Percentiles rank a stretch among this genome's conserved stretches.
phyloP scores from a whole-genome alignment of 2,797 vertebrate genomes.

The Sebastes ruberrimus region DNA sequence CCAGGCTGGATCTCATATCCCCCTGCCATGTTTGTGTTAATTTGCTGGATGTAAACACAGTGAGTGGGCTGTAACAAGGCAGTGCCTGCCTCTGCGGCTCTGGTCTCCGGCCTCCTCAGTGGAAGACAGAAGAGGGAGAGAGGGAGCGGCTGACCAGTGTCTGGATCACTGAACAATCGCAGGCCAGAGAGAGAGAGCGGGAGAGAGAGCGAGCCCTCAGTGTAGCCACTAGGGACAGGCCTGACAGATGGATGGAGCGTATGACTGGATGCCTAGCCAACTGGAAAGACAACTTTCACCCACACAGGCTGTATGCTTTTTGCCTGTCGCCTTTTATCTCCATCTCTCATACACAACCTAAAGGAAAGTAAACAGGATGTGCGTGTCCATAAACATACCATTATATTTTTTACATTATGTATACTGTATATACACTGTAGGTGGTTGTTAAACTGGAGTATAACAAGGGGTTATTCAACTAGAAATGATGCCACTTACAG shows the following conservation, averaged over 20 bases:
- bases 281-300: slow-evolving; percentile 67
- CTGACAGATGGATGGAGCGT: slow-evolving; percentile 70
- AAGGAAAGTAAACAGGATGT: slow-evolving; percentile 15
- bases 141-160: slow-evolving; percentile 50
- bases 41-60: slow-evolving; percentile 73
- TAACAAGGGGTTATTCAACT: neutral
- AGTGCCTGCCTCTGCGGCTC: slow-evolving; percentile 44
- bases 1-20: slow-evolving; percentile 52
- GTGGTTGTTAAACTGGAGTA: neutral
- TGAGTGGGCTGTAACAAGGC: slow-evolving; percentile 56
- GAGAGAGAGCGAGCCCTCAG: slow-evolving; percentile 51
- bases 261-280: slow-evolving; percentile 66
- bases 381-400: neutral
- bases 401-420: neutral
- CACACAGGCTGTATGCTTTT: slow-evolving; percentile 46
- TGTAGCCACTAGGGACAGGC: slow-evolving; percentile 55
- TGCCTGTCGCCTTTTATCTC: slow-evolving; percentile 52
- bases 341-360: slow-evolving; percentile 24
- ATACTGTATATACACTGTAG: neutral
- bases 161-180: slow-evolving; percentile 74
- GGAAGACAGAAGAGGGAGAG: slow-evolving; percentile 31
- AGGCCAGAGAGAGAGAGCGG: slow-evolving; percentile 41
- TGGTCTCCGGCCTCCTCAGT: slow-evolving; percentile 52
- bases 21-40: slow-evolving; percentile 68
- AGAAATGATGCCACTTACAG: neutral